Conservation (phyloP, 2,888 invertebrate genomes). For the Tenthredo mesomela region DNA sequence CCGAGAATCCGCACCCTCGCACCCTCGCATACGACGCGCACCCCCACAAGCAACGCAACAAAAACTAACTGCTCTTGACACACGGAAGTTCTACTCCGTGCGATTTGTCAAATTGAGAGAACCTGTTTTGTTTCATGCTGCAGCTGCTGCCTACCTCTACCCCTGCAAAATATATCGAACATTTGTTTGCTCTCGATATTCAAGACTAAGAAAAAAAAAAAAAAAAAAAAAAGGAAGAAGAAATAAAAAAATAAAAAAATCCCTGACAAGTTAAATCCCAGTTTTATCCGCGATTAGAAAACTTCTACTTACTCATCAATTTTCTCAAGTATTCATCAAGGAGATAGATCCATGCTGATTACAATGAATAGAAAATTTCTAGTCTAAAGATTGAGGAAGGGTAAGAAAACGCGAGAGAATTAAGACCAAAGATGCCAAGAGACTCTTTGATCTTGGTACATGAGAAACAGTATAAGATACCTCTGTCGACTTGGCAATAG, state of each 20-base stretch:
- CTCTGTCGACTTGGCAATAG: constrained; percentile 20
- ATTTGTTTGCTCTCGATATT: not conserved
- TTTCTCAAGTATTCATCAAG: not conserved
- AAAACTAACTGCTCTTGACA: constrained; percentile 49
- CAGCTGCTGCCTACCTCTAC: not conserved
- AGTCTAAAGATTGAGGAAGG: not conserved
- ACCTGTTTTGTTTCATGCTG: constrained; percentile 37
- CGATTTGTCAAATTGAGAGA: constrained; percentile 34
- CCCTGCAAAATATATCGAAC: not conserved
- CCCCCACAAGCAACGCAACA: constrained; percentile 16
- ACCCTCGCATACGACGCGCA: not conserved
- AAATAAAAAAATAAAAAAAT: not conserved
- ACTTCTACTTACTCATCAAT: not conserved
- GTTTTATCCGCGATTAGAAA: not conserved
- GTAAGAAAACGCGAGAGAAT: not conserved
- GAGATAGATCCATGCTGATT: not conserved
- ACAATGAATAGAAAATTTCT: not conserved
- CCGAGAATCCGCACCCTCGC: constrained; percentile 5
- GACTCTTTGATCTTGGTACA: not conserved
- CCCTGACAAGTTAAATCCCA: not conserved
- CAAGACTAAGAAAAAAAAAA: not conserved
- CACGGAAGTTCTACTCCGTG: constrained; percentile 24
- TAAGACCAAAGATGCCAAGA: not conserved
- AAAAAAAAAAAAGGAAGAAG: not conserved
- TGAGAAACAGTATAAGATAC: constrained; percentile 15